phyloP scores from a whole-genome alignment of 2,113 vertebrate species.

The Platycercus adscitus region DNA sequence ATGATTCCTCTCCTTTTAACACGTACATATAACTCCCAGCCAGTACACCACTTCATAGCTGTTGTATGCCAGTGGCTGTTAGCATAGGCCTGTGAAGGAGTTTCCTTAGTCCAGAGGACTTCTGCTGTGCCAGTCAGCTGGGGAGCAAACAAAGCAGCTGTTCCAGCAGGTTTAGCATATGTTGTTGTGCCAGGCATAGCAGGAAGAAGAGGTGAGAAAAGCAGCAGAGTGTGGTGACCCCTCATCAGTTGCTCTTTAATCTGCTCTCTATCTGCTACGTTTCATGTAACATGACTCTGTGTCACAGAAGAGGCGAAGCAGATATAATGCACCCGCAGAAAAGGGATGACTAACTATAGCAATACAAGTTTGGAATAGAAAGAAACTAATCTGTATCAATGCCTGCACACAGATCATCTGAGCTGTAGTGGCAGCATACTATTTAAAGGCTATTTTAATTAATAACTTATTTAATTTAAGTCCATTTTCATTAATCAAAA shows the following conservation, averaged over 20 bases:
- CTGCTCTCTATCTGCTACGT: not conserved
- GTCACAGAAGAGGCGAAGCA: not conserved
- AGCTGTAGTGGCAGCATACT: not conserved
- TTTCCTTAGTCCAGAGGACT: not conserved
- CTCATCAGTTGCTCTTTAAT: not conserved
- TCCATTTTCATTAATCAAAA: not conserved
- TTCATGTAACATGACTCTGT: not conserved
- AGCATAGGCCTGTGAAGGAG: not conserved
- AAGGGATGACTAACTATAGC: not conserved
- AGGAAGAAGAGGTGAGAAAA: not conserved
- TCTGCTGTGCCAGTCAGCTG: not conserved
- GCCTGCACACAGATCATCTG: not conserved
- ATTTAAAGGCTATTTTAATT: not conserved
- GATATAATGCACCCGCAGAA: not conserved
- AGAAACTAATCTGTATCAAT: not conserved
- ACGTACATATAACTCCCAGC: accelerated
- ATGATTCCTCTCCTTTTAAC: not conserved
- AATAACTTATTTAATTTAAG: not conserved
- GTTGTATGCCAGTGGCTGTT: not conserved
- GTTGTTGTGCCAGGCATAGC: not conserved
- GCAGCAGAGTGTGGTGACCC: not conserved
- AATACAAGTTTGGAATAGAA: not conserved
- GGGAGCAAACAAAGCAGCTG: not conserved
- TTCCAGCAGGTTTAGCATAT: not conserved
- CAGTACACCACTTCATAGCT: not conserved